Evolutionary conservation across 2,888 invertebrate species (phyloP).

Genomic region (Villa cingulata): DNA sequence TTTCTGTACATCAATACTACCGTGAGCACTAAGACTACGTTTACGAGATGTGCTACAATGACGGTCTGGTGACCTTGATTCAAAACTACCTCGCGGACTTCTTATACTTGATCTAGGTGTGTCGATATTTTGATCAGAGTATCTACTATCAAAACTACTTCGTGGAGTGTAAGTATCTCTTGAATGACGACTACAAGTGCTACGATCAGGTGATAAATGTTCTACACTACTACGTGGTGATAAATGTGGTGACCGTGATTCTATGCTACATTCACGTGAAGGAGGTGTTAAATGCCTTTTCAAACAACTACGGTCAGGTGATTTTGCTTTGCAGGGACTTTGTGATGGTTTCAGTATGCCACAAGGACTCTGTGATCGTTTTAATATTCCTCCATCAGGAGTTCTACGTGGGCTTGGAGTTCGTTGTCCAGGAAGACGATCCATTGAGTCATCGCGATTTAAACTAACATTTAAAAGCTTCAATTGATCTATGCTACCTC

Average conservation of each 20-base stretch:
- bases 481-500: slow-evolving; percentile 41
- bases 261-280: slow-evolving; percentile 30
- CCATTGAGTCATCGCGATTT: slow-evolving; percentile 31
- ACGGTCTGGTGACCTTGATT: slow-evolving; percentile 25
- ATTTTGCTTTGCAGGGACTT: slow-evolving; percentile 32
- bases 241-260: slow-evolving; percentile 30
- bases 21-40: slow-evolving; percentile 34
- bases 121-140: slow-evolving; percentile 29
- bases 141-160: slow-evolving; percentile 33
- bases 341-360: slow-evolving; percentile 28
- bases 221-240: slow-evolving; percentile 33
- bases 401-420: slow-evolving; percentile 32
- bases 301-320: slow-evolving; percentile 33
- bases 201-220: slow-evolving; percentile 32
- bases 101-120: slow-evolving; percentile 20
- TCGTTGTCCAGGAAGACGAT: slow-evolving; percentile 28
- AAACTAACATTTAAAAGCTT: slow-evolving; percentile 27
- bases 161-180: slow-evolving; percentile 23
- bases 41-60: slow-evolving; percentile 20
- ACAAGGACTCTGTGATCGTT: slow-evolving; percentile 26
- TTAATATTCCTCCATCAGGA: slow-evolving; percentile 33
- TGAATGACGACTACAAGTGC: slow-evolving; percentile 24
- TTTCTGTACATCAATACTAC: slow-evolving; percentile 29
- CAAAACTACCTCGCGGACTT: slow-evolving; percentile 26
- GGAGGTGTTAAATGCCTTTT: slow-evolving; percentile 23